These are phyloP conservation scores for Nephrocerus scutellatus DNA, from an alignment of 2,888 invertebrate genomes.

Conservation along the genomic window DNA sequence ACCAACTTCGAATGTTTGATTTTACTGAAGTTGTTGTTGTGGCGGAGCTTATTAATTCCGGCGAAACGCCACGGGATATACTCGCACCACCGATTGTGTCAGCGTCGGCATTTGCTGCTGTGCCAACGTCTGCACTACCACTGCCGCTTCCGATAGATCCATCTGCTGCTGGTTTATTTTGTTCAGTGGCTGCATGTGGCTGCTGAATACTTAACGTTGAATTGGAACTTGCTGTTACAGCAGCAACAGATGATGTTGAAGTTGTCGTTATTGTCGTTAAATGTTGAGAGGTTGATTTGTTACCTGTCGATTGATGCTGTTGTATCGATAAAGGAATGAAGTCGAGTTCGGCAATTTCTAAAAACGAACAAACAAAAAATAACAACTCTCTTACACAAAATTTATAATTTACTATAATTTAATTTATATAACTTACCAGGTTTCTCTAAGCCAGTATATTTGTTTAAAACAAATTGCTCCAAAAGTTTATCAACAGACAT, in stretches of 20 bases:
- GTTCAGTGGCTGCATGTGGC: slow-evolving; percentile 16
- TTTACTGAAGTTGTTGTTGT: slow-evolving; percentile 27
- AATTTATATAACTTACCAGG: slow-evolving; percentile 60
- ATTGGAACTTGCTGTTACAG: slow-evolving; percentile 40
- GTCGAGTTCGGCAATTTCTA: slow-evolving; percentile 43
- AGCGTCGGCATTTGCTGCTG: slow-evolving; percentile 34
- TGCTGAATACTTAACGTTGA: slow-evolving; percentile 39
- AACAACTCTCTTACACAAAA: neutral
- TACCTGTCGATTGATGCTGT: slow-evolving; percentile 23
- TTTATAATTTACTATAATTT: slow-evolving; percentile 1
- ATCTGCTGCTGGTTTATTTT: slow-evolving; percentile 20
- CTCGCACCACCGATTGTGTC: slow-evolving; percentile 27
- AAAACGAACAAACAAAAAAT: slow-evolving; percentile 5
- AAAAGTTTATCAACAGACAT: slow-evolving; percentile 88
- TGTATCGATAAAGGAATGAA: slow-evolving; percentile 37
- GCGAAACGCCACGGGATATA: slow-evolving; percentile 36
- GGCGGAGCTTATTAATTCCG: slow-evolving; percentile 27
- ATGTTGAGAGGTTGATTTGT: slow-evolving; percentile 35
- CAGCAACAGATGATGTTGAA: slow-evolving; percentile 25
- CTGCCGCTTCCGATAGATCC: slow-evolving; percentile 32
- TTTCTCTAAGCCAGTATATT: slow-evolving; percentile 88
- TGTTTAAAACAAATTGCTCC: slow-evolving; percentile 84
- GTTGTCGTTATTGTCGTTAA: slow-evolving; percentile 22
- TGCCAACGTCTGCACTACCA: slow-evolving; percentile 30
- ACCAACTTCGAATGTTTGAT: slow-evolving; percentile 39